Evolutionary conservation across 2,797 vertebrate genomes (phyloP).

Genomic region (Glossophaga mutica): DNA sequence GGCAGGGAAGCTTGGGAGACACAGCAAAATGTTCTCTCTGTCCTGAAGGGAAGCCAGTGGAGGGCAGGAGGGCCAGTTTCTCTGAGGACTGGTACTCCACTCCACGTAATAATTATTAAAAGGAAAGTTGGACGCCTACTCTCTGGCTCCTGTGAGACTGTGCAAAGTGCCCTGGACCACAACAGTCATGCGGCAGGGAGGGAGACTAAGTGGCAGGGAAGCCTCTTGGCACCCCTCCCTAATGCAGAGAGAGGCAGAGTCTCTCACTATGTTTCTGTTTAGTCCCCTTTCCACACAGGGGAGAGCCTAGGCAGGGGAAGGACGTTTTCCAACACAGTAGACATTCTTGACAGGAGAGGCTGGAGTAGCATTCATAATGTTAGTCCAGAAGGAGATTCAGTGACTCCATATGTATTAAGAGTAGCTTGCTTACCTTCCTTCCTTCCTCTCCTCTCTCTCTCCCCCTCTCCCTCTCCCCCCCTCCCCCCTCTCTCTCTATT

Average conservation of each 20-base stretch:
- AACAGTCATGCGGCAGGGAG: neutral
- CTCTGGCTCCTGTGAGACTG: neutral
- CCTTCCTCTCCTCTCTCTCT: neutral
- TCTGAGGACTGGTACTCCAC: slow-evolving; percentile 30
- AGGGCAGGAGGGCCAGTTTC: slow-evolving; percentile 21
- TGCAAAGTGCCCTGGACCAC: neutral
- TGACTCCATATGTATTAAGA: neutral
- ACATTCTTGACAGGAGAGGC: neutral
- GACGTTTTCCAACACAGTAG: neutral
- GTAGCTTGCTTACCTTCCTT: neutral
- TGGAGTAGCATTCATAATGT: neutral
- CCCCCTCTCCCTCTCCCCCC: too few species aligned
- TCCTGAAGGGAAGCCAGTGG: slow-evolving; percentile 34
- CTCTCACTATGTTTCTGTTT: neutral
- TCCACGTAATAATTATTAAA: slow-evolving; percentile 47
- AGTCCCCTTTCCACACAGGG: neutral
- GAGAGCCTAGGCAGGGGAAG: neutral
- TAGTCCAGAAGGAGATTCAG: neutral
- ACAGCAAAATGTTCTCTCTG: neutral
- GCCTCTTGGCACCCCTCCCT: neutral
- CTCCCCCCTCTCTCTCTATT: neutral
- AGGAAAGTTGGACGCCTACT: slow-evolving; percentile 28
- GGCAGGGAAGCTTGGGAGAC: neutral
- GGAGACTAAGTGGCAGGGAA: neutral
- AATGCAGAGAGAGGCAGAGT: neutral